These are phyloP conservation scores for Nasonia longicornis DNA, from an alignment of 1,140 invertebrate genomes.

Conservation along the genomic window DNA sequence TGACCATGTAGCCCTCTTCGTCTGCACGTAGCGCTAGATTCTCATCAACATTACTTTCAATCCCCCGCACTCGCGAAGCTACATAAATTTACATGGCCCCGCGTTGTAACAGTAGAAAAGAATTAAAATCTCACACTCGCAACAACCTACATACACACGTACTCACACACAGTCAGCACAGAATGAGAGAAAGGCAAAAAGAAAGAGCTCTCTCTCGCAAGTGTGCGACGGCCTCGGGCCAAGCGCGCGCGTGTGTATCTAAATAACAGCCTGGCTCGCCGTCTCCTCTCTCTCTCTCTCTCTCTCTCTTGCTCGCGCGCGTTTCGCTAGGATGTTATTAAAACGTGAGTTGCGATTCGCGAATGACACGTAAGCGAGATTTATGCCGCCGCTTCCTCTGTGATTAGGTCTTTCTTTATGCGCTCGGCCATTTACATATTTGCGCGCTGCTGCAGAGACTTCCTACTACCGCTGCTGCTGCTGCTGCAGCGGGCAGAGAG, in stretches of 20 bases:
- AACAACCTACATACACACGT: not conserved
- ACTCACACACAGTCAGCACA: not conserved
- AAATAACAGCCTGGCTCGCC: constrained; percentile 59
- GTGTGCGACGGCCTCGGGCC: constrained; percentile 13
- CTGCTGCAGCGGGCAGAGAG: no score
- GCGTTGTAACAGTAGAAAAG: not conserved
- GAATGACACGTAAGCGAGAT: constrained; percentile 58
- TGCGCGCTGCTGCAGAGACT: constrained; percentile 5
- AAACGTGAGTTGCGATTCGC: constrained; percentile 58
- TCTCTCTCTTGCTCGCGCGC: constrained; percentile 18
- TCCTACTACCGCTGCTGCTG: not conserved
- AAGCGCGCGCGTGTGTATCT: constrained; percentile 44
- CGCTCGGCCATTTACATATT: constrained; percentile 37
- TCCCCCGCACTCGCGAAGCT: no score
- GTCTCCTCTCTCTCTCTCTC: constrained; percentile 4
- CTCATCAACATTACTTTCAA: no score
- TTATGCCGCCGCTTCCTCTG: constrained; percentile 56
- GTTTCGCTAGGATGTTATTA: constrained; percentile 55
- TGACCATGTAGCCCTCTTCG: no score
- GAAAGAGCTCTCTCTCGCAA: not conserved
- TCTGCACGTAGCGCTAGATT: no score
- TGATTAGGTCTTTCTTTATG: constrained; percentile 54
- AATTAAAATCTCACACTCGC: not conserved
- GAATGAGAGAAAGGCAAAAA: not conserved
- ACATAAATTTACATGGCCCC: not conserved